Base-by-base conservation (phyloP, 1,140 invertebrate species). In the Drosophila asahinai region DNA sequence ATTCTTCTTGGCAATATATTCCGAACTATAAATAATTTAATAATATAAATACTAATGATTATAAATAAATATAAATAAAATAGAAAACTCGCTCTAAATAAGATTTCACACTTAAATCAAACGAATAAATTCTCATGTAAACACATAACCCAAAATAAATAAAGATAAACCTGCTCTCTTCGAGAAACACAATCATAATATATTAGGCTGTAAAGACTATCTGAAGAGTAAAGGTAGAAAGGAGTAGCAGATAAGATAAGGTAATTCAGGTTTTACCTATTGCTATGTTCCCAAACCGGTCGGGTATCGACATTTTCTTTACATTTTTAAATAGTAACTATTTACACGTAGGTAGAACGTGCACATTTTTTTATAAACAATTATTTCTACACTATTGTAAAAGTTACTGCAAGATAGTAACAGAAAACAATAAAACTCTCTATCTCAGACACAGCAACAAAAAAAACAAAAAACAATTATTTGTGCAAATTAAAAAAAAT, bases 1-100 rank as follows among this genome's bases (percentile, higher is more conserved):
- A 97, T 76, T 96, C 95, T 12, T 94, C 90, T 14, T 93, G 82
- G 74, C 95, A 95, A 19, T 94, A 94, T 3, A 95, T 93, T 54
- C 93, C 89, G 82, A 94, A 95, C 95, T 95, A 71, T 60, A 30
- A 19, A 14, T 38, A 45, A 15, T 38, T 19, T 25, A 48, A 47
- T 30, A 52, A 17, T 17, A 22, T 7, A 47, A 30, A 91, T 54
- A 62, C 74, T 14, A 49, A 47, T 25, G 15, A 40, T 4, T 25
- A 25, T 25, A 4, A 25, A 57, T 33, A 43, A 40, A 7, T 42
- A n/a, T 7, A 42, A 15, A 42, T n/a, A 48, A 14, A 11, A 22
- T 8, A 6, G 5, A 11, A 7, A 6, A 30, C 14, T 4, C 19
- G 4, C 3, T 5, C 3, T 0, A 15, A 33, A 4, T 12, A 9